Percentiles rank a stretch among this genome's conserved stretches.
These are phyloP conservation scores for Ochotona princeps DNA, from an alignment of 2,113 vertebrate genomes.

Conservation along the genomic window DNA sequence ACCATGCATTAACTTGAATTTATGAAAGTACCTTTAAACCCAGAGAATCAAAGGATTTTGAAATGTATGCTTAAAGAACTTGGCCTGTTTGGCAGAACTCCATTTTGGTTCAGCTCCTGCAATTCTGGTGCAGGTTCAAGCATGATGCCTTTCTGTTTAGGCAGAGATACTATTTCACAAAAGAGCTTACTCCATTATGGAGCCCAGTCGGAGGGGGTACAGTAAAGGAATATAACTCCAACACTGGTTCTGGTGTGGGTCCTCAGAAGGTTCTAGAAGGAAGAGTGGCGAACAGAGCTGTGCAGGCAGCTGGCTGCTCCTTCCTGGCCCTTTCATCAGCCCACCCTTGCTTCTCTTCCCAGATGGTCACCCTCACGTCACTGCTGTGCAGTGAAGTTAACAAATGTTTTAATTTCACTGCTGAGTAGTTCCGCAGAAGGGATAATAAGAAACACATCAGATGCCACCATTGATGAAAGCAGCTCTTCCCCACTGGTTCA, in stretches of 20 bases:
- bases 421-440: slow-evolving; percentile 75
- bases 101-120: slow-evolving; percentile 36
- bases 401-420: slow-evolving; percentile 83
- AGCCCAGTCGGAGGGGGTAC: not conserved
- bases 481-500: slow-evolving; percentile 8
- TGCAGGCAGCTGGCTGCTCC: slow-evolving; percentile 47
- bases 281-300: slow-evolving; percentile 32
- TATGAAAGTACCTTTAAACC: not conserved
- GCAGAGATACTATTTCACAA: slow-evolving; percentile 21
- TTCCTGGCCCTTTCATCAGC: slow-evolving; percentile 47
- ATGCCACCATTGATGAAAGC: slow-evolving; percentile 45
- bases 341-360: slow-evolving; percentile 62
- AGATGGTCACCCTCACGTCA: slow-evolving; percentile 74
- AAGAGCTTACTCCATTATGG: not conserved
- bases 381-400: slow-evolving; percentile 79
- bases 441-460: slow-evolving; percentile 72
- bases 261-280: slow-evolving; percentile 43
- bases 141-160: slow-evolving; percentile 28
- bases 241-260: not conserved
- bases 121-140: not conserved
- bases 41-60: slow-evolving; percentile 13
- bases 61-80: slow-evolving; percentile 35
- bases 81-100: not conserved
- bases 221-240: not conserved
- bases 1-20: slow-evolving; percentile 11